Conservation (phyloP, 2,888 invertebrate species). For the Sceliomorpha sp. region DNA sequence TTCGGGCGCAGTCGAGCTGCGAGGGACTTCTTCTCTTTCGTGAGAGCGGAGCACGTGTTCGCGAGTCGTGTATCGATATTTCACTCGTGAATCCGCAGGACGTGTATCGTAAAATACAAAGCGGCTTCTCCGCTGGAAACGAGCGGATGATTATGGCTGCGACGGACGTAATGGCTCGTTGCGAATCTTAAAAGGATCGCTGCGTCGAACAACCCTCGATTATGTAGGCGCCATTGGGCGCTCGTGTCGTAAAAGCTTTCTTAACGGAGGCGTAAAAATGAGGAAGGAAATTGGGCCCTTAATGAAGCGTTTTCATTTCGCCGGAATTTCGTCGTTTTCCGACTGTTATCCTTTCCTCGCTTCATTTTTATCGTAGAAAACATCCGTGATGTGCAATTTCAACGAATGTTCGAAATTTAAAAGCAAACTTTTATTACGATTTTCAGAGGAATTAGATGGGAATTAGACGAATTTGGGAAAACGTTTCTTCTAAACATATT, state of each 20-base stretch:
- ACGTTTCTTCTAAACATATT: no score
- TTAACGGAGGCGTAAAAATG: slow-evolving; percentile 40
- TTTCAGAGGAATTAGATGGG: no score
- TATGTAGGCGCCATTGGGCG: slow-evolving; percentile 47
- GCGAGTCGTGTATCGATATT: slow-evolving; percentile 49
- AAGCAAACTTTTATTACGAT: no score
- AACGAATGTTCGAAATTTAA: no score
- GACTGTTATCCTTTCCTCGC: no score
- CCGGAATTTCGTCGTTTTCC: no score
- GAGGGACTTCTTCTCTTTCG: slow-evolving; percentile 20
- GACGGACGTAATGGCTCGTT: slow-evolving; percentile 21
- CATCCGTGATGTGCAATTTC: no score
- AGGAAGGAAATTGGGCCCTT: slow-evolving; percentile 30
- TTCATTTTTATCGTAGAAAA: no score
- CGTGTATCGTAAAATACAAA: slow-evolving; percentile 46
- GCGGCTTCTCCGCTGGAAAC: slow-evolving; percentile 43
- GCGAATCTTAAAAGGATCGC: slow-evolving; percentile 22
- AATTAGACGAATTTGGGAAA: no score
- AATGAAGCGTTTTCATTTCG: slow-evolving; percentile 23
- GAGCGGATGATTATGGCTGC: slow-evolving; percentile 42
- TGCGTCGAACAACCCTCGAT: slow-evolving; percentile 35
- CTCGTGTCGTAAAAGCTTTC: slow-evolving; percentile 34
- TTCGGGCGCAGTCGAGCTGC: no score
- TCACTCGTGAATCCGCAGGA: slow-evolving; percentile 28
- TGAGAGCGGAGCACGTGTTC: slow-evolving; percentile 40